Conservation (phyloP, 2,888 invertebrate genomes). For the Eupithecia abbreviata region DNA sequence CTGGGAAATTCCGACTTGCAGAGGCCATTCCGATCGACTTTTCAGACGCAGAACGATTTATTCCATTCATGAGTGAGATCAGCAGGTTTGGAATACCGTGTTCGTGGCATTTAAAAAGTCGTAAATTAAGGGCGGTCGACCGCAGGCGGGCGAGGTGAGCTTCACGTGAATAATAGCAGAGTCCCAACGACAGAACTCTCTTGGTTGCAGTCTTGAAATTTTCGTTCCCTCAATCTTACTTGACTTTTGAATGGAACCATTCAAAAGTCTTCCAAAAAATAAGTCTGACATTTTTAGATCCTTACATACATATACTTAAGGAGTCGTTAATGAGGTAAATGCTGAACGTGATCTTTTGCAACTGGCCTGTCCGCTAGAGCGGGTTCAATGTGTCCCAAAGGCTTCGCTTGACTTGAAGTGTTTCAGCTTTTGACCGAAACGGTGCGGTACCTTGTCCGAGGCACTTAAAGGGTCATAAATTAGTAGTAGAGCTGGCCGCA, state of each 20-base stretch:
- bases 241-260: not conserved
- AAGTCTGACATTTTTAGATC: not conserved
- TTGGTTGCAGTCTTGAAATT: conserved; percentile 13
- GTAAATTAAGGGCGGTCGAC: conserved; percentile 68
- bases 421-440: conserved; percentile 70
- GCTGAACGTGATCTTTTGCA: not conserved
- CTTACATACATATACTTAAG: not conserved
- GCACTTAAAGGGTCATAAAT: conserved; percentile 81
- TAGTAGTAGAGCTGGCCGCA: conserved; percentile 74
- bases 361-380: conserved; percentile 10
- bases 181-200: conserved; percentile 21
- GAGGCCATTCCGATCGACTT: conserved; percentile 43
- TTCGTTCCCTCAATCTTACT: not conserved
- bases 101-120: conserved; percentile 71
- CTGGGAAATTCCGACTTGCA: conserved; percentile 42
- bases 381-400: conserved; percentile 29
- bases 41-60: conserved; percentile 51
- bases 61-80: conserved; percentile 56
- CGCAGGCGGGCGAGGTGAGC: conserved; percentile 58
- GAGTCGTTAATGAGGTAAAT: not conserved
- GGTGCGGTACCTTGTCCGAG: conserved; percentile 61
- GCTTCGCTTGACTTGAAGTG: conserved; percentile 47
- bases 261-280: not conserved
- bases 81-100: conserved; percentile 62
- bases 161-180: conserved; percentile 65